A percentile compares a stretch with the other conserved stretches of the same genome.
These are phyloP conservation scores for Premnoplex brunnescens DNA, from an alignment of 2,797 vertebrate species.

Conservation along the genomic window DNA sequence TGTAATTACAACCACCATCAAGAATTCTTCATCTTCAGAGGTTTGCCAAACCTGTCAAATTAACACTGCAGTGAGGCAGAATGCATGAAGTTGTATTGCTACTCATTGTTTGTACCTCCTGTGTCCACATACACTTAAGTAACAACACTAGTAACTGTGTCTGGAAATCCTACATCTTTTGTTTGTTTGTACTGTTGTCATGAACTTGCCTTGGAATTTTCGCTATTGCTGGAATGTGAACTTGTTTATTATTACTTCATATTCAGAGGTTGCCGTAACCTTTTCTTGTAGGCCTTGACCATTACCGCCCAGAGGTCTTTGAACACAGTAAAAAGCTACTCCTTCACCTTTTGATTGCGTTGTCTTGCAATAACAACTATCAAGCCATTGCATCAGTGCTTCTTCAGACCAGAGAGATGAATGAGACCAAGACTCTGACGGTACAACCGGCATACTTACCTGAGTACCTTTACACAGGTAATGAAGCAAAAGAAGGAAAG, in stretches of 20 bases:
- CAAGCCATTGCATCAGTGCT: conserved; percentile 94
- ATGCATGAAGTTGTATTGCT: not conserved
- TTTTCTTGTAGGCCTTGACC: conserved; percentile 88
- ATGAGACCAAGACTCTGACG: conserved; percentile 93
- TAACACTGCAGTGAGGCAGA: not conserved
- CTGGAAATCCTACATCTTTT: not conserved
- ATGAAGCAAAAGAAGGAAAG: not conserved
- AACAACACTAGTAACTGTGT: not conserved
- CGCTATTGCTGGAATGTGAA: conserved; percentile 53
- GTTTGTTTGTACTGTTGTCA: not conserved
- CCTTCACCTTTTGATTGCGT: conserved; percentile 93
- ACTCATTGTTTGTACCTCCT: not conserved
- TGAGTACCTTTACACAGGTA: conserved; percentile 92
- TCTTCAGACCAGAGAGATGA: conserved; percentile 93
- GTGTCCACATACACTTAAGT: not conserved
- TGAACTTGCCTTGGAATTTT: conserved; percentile 39
- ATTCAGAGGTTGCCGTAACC: conserved; percentile 14
- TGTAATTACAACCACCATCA: not conserved
- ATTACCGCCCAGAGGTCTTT: conserved; percentile 96
- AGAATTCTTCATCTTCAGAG: not conserved
- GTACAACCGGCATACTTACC: conserved; percentile 90
- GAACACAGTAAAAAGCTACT: conserved; percentile 97
- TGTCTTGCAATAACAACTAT: conserved; percentile 96
- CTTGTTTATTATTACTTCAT: conserved; percentile 46
- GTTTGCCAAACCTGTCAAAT: not conserved